Base-by-base conservation (phyloP, 2,888 invertebrate genomes). In the Mesoligia furuncula region DNA sequence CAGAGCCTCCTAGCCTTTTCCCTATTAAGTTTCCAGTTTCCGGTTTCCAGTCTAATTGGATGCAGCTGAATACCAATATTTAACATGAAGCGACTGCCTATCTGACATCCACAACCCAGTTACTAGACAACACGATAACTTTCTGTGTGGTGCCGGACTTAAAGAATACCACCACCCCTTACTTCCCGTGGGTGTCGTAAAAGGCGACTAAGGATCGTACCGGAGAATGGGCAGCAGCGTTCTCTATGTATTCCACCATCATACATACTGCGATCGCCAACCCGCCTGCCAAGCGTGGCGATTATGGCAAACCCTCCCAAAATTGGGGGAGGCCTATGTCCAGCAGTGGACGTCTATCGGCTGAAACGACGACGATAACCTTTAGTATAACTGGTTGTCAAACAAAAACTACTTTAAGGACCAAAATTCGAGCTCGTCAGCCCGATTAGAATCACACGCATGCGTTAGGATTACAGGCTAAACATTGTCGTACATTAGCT, bases 401-500 rank as follows among this genome's bases (percentile, higher is more conserved):
- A n/a, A 36, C 7, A 27, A 61, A 61, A 61, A 48, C 57, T n/a
- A 64, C n/a, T 68, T 31, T n/a, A 65, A 45, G n/a, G 24, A 71
- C 48, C 27, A 79, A 72, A 79, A 69, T 73, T 76, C 42, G 20
- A 68, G 67, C 45, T 76, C 64, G 64, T 81, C 45, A 71, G 65
- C 54, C 11, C 71, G 61, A 79, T 82, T 85, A 87, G 84, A 85
- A 87, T 87, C 87, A 83, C 88, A 89, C 79, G 81, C 89, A 90
- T 90, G 89, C 85, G 85, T 90, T 86, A 90, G 91, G 91, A 90
- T 92, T 90, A 92, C 91, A 82, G 85, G 85, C 88, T 77, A 88
- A 90, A 88, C 88, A 88, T 85, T 88, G 90, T 89, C 90, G 91
- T 92, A 91, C 90, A 92, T 94, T 93, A 91, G 87, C 92, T 85